Percentiles rank a stretch among this genome's conserved stretches.
Conservation (phyloP, 2,113 vertebrate genomes). For the Marcusenius ussheri region DNA sequence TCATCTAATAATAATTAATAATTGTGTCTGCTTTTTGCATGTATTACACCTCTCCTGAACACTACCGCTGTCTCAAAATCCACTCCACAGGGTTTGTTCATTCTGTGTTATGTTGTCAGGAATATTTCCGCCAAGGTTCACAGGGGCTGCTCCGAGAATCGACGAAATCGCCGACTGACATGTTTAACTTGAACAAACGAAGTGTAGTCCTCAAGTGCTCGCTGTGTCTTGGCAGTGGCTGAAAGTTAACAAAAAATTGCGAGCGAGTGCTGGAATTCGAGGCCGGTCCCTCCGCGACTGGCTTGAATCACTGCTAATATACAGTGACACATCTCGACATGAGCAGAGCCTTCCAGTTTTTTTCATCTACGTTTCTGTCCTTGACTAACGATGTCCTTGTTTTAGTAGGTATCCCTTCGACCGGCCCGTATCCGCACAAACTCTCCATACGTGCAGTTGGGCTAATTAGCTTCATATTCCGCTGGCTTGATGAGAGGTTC, state of each 20-base stretch:
- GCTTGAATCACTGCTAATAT: not conserved
- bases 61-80: not conserved
- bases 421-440: not conserved
- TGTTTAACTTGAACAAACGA: not conserved
- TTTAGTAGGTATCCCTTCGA: not conserved
- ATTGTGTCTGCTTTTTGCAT: not conserved
- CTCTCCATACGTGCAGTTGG: not conserved
- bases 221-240: not conserved
- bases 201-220: not conserved
- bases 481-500: not conserved
- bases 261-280: not conserved
- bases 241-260: not conserved
- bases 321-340: not conserved
- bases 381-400: not conserved
- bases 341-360: not conserved
- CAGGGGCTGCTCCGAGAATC: not conserved
- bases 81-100: not conserved
- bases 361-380: not conserved
- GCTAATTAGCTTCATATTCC: not conserved
- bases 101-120: not conserved
- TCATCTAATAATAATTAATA: not conserved
- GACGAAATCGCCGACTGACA: not conserved
- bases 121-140: not conserved
- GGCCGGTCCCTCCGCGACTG: not conserved
- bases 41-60: not conserved